Evolutionary conservation across 2,113 vertebrate genomes (phyloP).

Genomic region (Oncorhynchus gorbuscha): DNA sequence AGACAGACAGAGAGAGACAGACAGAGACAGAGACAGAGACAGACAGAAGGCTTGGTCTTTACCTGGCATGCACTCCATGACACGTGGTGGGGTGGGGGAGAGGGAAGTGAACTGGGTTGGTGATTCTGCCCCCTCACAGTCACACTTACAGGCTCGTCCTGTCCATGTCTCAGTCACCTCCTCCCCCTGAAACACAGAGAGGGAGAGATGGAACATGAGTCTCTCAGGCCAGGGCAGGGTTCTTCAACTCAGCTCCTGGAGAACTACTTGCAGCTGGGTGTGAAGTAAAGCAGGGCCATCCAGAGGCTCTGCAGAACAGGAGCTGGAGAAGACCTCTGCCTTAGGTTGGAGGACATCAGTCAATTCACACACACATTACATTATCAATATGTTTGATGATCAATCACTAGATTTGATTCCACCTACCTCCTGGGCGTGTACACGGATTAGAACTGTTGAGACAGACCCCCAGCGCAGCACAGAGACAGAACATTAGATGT

Average conservation of each 20-base stretch:
- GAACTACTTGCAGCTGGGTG: too few relatives aligned
- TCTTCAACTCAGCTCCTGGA: too few relatives aligned
- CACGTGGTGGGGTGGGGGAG: conserved; percentile 47
- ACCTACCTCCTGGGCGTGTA: conserved; percentile 24
- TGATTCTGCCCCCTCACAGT: conserved; percentile 77
- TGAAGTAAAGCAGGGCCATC: too few relatives aligned
- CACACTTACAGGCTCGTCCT: conserved; percentile 85
- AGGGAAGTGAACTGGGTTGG: conserved; percentile 70
- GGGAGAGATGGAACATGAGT: too few relatives aligned
- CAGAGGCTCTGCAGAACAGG: too few relatives aligned
- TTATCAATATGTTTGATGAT: neutral
- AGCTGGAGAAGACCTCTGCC: too few relatives aligned
- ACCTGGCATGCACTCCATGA: conserved; percentile 89
- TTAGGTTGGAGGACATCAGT: neutral
- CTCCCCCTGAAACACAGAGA: neutral
- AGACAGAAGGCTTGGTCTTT: conserved; percentile 19
- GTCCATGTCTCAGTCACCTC: conserved; percentile 78
- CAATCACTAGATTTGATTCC: neutral
- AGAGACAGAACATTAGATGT: neutral
- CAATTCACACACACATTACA: neutral
- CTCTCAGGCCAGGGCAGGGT: too few relatives aligned
- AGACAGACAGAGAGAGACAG: too few relatives aligned
- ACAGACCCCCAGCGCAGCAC: neutral
- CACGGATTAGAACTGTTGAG: neutral
- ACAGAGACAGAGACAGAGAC: too few relatives aligned